Conservation (phyloP, 1,140 invertebrate genomes). For the Galendromus occidentalis region DNA sequence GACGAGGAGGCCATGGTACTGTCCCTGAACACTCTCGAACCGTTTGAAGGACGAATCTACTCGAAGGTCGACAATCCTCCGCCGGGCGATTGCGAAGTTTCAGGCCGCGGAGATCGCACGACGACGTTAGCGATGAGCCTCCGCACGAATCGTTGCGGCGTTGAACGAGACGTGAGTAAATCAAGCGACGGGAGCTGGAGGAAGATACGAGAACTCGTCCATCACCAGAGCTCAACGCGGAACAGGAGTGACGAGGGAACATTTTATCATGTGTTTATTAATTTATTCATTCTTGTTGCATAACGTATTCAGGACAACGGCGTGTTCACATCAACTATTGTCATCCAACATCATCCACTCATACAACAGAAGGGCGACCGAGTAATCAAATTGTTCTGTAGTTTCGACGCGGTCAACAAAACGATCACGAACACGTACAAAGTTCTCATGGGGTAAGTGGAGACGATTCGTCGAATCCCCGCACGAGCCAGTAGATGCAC, state of each 20-base stretch:
- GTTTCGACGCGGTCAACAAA: constrained; percentile 28
- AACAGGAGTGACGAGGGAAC: too few relatives aligned
- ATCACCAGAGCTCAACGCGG: constrained; percentile 23
- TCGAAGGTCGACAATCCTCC: constrained; percentile 23
- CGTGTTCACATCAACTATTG: constrained; percentile 30
- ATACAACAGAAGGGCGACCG: constrained; percentile 38
- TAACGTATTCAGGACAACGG: constrained; percentile 20
- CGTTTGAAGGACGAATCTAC: constrained; percentile 34
- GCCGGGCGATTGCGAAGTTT: constrained; percentile 29
- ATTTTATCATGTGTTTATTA: background rate
- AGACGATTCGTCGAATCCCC: background rate
- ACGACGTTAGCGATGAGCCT: constrained; percentile 30
- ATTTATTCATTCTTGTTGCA: constrained; percentile 12
- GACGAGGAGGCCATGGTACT: constrained; percentile 30
- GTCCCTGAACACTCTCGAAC: constrained; percentile 30
- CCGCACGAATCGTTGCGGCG: constrained; percentile 18
- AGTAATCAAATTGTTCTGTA: constrained; percentile 35
- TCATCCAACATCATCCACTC: constrained; percentile 39
- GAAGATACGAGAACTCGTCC: background rate
- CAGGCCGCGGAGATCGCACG: constrained; percentile 28
- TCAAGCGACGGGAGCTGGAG: too few relatives aligned
- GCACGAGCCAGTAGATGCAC: constrained; percentile 7
- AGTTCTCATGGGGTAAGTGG: constrained; percentile 24
- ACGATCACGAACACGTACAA: constrained; percentile 26
- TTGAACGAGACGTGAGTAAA: background rate